phyloP scores from a whole-genome alignment of 1,140 invertebrate genomes.

The Macrobrachium rosenbergii region DNA sequence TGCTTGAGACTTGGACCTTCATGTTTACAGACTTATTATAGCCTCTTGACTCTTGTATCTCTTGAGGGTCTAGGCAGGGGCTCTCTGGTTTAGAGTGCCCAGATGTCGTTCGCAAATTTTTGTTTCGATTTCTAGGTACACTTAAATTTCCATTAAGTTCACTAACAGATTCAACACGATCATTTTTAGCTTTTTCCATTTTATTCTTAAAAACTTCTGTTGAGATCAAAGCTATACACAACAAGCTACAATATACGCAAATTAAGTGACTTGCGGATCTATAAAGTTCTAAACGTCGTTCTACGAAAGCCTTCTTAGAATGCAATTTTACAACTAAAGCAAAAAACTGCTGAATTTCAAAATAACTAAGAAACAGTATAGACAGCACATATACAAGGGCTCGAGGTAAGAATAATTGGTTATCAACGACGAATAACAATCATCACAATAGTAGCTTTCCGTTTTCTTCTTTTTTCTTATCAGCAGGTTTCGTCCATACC shows the following conservation, averaged over 20 bases:
- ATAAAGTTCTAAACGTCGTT: no score
- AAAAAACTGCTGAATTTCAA: conserved; percentile 8
- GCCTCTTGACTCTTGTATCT: no score
- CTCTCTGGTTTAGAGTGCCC: no score
- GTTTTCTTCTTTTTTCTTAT: conserved; percentile 57
- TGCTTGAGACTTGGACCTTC: background rate
- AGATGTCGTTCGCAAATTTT: no score
- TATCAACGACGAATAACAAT: background rate
- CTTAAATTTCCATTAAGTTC: conserved; percentile 22
- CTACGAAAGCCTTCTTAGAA: no score
- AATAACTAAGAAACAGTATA: background rate
- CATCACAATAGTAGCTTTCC: conserved; percentile 32
- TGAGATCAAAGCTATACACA: background rate
- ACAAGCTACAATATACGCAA: no score
- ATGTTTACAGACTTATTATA: conserved; percentile 19
- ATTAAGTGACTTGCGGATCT: no score
- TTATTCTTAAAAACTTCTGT: background rate
- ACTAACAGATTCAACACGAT: conserved; percentile 11
- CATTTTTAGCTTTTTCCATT: conserved; percentile 53
- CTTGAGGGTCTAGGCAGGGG: no score
- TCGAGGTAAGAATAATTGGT: background rate
- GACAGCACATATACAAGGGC: background rate
- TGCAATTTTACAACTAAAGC: background rate
- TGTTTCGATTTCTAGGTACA: background rate
- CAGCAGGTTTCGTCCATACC: conserved; percentile 49